phyloP scores from a whole-genome alignment of 2,797 vertebrate genomes.

The Catharus ustulatus region DNA sequence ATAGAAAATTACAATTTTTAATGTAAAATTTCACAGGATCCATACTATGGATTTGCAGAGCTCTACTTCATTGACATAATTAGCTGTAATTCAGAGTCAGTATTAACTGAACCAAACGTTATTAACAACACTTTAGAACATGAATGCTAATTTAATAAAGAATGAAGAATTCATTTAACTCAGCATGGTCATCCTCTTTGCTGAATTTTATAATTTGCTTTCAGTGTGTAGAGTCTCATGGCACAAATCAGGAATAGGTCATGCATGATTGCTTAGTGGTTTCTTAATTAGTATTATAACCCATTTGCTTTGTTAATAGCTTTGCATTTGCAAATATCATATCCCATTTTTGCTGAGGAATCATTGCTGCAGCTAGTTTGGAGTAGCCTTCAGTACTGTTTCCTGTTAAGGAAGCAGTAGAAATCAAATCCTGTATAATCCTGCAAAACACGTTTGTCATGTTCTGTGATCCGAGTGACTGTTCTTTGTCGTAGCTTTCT shows the following conservation, averaged over 20 bases:
- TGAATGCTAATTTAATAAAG: conserved; percentile 47
- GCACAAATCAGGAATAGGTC: conserved; percentile 28
- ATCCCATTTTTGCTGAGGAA: conserved; percentile 5
- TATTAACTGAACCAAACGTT: neutral
- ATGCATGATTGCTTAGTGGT: conserved; percentile 4
- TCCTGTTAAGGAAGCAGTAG: neutral
- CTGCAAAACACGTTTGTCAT: neutral
- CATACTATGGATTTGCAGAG: neutral
- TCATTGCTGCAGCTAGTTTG: neutral
- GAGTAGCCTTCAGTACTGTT: neutral
- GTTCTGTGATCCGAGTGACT: neutral
- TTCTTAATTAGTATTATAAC: conserved; percentile 50
- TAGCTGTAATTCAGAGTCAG: conserved; percentile 10
- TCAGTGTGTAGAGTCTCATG: neutral
- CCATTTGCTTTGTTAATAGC: conserved; percentile 49
- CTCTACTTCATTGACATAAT: conserved; percentile 21
- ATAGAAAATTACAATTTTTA: neutral
- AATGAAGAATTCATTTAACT: conserved; percentile 8
- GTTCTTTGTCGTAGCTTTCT: neutral
- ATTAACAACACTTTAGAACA: conserved; percentile 27
- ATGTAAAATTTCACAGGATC: conserved; percentile 4
- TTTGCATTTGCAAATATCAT: conserved; percentile 19
- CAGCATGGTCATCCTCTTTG: neutral
- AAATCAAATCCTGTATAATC: neutral
- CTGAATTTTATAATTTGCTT: conserved; percentile 30